These are phyloP conservation scores for Mustela nigripes DNA, from an alignment of 2,113 vertebrate species.

Conservation along the genomic window DNA sequence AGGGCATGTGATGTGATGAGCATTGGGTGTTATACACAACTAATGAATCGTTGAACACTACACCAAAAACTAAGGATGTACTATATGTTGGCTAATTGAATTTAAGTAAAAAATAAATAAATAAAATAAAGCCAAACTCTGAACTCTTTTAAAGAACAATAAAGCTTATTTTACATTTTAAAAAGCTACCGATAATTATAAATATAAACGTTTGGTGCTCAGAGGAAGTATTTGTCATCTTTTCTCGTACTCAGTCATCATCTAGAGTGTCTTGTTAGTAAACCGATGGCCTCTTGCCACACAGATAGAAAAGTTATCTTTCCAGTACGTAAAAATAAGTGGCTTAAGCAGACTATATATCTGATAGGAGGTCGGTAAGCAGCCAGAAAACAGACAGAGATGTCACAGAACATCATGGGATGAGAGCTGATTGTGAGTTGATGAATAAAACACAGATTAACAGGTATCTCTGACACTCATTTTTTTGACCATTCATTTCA, in stretches of 20 bases:
- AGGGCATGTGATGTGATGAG: not conserved
- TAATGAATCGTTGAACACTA: not conserved
- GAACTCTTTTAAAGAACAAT: slow-evolving; percentile 80
- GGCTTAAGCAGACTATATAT: not conserved
- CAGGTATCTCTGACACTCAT: not conserved
- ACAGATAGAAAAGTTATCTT: not conserved
- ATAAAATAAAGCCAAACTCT: slow-evolving; percentile 57
- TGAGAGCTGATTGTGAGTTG: not conserved
- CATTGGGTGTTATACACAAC: not conserved
- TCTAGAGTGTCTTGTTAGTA: not conserved
- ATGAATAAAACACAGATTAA: not conserved
- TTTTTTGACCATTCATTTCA: slow-evolving; percentile 25
- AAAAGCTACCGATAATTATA: not conserved
- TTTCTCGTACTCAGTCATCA: not conserved
- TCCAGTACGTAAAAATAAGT: not conserved
- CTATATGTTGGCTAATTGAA: not conserved
- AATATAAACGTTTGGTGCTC: not conserved
- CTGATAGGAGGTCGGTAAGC: not conserved
- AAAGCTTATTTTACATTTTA: slow-evolving; percentile 73
- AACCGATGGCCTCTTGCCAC: not conserved
- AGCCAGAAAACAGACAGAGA: not conserved
- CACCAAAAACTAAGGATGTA: not conserved
- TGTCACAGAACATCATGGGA: not conserved
- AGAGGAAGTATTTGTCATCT: not conserved
- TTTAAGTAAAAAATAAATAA: not conserved